These are phyloP conservation scores for Camelus bactrianus DNA, from an alignment of 2,113 vertebrate species.

Conservation along the genomic window DNA sequence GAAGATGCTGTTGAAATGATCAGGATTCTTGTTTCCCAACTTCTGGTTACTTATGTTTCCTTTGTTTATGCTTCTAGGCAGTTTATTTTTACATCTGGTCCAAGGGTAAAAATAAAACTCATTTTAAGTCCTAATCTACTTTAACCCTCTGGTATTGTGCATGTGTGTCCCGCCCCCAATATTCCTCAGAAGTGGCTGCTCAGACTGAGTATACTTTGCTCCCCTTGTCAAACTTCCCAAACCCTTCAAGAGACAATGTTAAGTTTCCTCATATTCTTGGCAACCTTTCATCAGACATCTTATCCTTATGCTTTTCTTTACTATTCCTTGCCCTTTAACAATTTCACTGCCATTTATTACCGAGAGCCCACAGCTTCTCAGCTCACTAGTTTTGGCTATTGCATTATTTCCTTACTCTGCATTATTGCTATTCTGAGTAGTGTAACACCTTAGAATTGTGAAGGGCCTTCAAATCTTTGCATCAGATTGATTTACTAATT, in stretches of 20 bases:
- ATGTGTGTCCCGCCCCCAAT: no score
- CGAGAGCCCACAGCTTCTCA: background rate
- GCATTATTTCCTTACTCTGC: background rate
- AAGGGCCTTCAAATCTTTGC: background rate
- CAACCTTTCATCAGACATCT: background rate
- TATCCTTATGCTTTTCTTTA: background rate
- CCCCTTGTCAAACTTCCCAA: background rate
- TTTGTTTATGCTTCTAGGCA: background rate
- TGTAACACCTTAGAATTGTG: background rate
- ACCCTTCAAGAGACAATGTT: background rate
- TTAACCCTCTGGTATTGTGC: background rate
- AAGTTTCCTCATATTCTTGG: background rate
- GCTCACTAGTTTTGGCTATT: slow-evolving; percentile 9
- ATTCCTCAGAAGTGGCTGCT: background rate
- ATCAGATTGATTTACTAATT: slow-evolving; percentile 57
- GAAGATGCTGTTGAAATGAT: background rate
- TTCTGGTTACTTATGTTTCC: background rate
- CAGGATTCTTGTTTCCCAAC: background rate
- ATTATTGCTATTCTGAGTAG: background rate
- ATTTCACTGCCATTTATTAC: background rate
- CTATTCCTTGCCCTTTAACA: background rate
- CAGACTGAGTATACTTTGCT: background rate
- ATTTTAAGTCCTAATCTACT: background rate
- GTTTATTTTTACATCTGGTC: background rate
- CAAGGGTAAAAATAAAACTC: background rate